A percentile compares a stretch with the other conserved stretches of the same genome.
phyloP scores from a whole-genome alignment of 2,113 vertebrate genomes.

The Neolamprologus cancellatus region DNA sequence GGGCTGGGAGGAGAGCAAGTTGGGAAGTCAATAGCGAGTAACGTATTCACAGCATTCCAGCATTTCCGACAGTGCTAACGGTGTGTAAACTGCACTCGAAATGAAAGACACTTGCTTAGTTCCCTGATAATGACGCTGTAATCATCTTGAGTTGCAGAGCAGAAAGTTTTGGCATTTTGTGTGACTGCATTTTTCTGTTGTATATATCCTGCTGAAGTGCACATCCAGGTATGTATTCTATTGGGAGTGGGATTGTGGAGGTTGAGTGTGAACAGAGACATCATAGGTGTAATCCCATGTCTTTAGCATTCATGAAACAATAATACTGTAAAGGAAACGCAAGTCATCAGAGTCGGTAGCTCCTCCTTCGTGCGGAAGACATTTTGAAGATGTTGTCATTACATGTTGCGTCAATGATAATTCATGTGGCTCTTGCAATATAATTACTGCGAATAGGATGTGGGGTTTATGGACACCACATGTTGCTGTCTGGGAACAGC shows the following conservation, averaged over 20 bases:
- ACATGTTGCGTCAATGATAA: slow-evolving; percentile 46
- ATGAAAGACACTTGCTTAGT: not conserved
- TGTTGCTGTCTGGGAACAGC: slow-evolving; percentile 49
- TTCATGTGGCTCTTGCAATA: slow-evolving; percentile 55
- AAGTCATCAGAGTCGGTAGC: not conserved
- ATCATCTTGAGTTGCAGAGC: not conserved
- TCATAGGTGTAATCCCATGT: not conserved
- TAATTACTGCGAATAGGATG: slow-evolving; percentile 55
- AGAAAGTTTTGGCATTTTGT: not conserved
- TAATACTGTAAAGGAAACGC: not conserved
- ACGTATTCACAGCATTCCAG: slow-evolving; percentile 14
- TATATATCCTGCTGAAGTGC: not conserved
- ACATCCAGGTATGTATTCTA: not conserved
- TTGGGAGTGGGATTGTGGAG: not conserved
- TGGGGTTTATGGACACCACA: slow-evolving; percentile 56
- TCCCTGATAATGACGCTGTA: not conserved
- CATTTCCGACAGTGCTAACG: slow-evolving; percentile 2
- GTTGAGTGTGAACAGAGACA: not conserved
- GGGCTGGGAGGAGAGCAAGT: slow-evolving; percentile 30
- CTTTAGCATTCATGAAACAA: not conserved
- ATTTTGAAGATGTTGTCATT: slow-evolving; percentile 53
- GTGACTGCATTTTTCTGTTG: not conserved
- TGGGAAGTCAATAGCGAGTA: slow-evolving; percentile 32
- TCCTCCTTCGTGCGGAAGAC: slow-evolving; percentile 32
- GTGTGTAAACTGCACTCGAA: not conserved